Conservation (phyloP, 2,113 vertebrate species). For the Centropus unirufus region DNA sequence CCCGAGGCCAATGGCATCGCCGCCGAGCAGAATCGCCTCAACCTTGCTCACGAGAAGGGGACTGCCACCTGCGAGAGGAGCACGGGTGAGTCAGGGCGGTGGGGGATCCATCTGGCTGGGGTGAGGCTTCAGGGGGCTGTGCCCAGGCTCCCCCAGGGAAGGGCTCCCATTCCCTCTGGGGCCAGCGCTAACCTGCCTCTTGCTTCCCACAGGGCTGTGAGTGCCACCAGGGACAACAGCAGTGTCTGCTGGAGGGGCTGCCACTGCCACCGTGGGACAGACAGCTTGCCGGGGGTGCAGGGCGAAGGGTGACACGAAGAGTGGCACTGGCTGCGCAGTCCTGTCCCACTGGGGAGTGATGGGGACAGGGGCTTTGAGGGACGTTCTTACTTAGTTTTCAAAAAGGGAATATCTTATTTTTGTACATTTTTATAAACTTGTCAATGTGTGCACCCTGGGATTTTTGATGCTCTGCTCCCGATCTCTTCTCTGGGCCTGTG, state of each 20-base stretch:
- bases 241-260: not conserved
- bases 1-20: conserved; percentile 82
- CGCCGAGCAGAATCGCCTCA: conserved; percentile 87
- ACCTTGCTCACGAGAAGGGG: conserved; percentile 87
- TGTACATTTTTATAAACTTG: conserved; percentile 57
- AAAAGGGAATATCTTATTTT: conserved; percentile 66
- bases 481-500: not conserved
- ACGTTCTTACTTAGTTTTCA: conserved; percentile 47
- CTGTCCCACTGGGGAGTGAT: rapidly evolving
- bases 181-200: not conserved
- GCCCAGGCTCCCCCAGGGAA: not conserved
- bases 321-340: not conserved
- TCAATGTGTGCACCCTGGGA: conserved; percentile 17
- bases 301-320: not conserved
- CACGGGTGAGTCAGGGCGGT: not conserved
- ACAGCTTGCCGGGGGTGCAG: not conserved
- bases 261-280: not conserved
- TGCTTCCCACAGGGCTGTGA: conserved; percentile 50
- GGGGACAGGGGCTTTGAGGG: not conserved
- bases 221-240: not conserved
- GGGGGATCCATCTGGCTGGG: rapidly evolving
- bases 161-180: rapidly evolving
- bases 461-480: not conserved
- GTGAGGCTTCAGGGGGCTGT: not conserved
- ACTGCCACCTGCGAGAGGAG: conserved; percentile 73